Conservation (phyloP, 2,888 invertebrate genomes). For the Chaetoderma sp. region DNA sequence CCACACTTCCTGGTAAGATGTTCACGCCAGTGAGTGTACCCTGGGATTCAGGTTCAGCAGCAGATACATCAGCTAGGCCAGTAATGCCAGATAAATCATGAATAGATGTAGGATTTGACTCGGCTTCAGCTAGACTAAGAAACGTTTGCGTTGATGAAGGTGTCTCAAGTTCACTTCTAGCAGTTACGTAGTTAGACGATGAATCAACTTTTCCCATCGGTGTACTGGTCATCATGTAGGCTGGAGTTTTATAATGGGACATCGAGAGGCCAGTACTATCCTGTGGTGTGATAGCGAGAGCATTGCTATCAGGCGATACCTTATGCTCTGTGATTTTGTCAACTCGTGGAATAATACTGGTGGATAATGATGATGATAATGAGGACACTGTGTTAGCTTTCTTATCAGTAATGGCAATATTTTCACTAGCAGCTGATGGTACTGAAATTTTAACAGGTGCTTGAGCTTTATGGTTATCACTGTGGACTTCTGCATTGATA, state of each 20-base stretch:
- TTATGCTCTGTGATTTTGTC: not conserved
- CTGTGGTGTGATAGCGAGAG: not conserved
- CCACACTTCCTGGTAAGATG: not conserved
- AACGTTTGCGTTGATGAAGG: not conserved
- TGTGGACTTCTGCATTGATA: no score
- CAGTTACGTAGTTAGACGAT: not conserved
- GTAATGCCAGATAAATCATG: no score
- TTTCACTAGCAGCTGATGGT: no score
- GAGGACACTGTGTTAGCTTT: not conserved
- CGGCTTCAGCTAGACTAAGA: no score
- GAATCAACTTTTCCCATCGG: not conserved
- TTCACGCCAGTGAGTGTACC: not conserved
- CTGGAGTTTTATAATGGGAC: no score
- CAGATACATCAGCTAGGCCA: no score
- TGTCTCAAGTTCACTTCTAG: not conserved
- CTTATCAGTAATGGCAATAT: not conserved
- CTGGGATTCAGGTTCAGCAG: not conserved
- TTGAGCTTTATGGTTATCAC: no score
- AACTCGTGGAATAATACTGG: no score
- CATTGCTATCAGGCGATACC: not conserved
- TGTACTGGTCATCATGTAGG: constrained; percentile 5
- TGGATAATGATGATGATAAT: no score
- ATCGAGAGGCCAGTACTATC: not conserved
- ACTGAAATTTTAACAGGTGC: no score
- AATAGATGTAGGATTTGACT: no score